Evolutionary conservation across 2,113 vertebrate genomes (phyloP).

Genomic region (Aegithalos caudatus): DNA sequence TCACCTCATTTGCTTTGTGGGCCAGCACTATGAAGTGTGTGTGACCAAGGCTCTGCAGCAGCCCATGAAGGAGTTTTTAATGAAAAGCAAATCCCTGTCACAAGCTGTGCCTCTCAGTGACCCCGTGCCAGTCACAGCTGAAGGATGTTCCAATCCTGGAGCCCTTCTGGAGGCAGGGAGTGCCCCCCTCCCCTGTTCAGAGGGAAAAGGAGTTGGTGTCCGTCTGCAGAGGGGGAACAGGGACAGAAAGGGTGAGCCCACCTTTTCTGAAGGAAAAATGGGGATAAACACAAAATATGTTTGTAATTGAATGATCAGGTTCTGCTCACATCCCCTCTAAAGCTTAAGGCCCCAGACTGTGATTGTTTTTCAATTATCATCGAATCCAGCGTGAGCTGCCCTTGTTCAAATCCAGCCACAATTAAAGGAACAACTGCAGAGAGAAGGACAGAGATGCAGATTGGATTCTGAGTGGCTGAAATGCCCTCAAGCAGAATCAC

Average conservation of each 20-base stretch:
- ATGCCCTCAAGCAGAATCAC: background rate
- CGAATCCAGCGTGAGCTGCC: background rate
- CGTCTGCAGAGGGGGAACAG: background rate
- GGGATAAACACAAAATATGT: background rate
- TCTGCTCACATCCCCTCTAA: background rate
- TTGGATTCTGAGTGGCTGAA: background rate
- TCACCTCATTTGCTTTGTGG: background rate
- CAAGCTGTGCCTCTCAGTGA: background rate
- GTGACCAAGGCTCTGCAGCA: background rate
- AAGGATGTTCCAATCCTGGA: background rate
- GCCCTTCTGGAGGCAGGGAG: background rate
- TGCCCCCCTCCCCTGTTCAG: background rate
- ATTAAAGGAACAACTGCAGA: background rate
- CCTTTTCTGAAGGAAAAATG: background rate
- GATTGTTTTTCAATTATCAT: background rate
- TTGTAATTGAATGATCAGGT: background rate
- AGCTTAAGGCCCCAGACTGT: background rate
- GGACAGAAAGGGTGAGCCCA: background rate
- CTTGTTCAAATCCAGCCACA: background rate
- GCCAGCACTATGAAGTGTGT: background rate
- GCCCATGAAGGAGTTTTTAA: background rate
- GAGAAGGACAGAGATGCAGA: background rate
- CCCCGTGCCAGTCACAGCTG: background rate
- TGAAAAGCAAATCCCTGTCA: conserved; percentile 5
- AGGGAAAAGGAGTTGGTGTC: background rate